These are phyloP conservation scores for Clarias gariepinus DNA, from an alignment of 2,113 vertebrate species.

Conservation along the genomic window DNA sequence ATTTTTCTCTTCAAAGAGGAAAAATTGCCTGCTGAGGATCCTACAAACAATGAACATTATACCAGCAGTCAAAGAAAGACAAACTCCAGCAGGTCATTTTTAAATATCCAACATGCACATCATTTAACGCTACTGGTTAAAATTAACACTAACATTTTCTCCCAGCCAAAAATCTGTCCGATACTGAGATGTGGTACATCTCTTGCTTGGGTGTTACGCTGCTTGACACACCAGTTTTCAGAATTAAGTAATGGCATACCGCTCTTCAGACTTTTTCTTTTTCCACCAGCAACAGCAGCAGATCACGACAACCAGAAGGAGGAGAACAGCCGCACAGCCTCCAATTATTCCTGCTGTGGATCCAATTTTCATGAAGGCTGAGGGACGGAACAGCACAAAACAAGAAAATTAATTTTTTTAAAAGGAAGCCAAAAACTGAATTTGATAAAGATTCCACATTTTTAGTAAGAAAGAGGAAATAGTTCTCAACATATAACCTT, in stretches of 20 bases:
- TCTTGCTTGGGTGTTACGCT: no score
- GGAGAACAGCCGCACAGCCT: not conserved
- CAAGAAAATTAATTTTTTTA: no score
- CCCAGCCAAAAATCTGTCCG: not conserved
- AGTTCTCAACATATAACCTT: not conserved
- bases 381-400: not conserved
- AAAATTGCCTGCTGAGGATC: not conserved
- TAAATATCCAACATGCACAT: not conserved
- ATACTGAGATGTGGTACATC: no score
- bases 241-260: constrained; percentile 52
- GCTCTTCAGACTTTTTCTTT: constrained; percentile 53
- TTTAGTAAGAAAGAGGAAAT: constrained; percentile 11
- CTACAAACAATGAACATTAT: not conserved
- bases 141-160: not conserved
- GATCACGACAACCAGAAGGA: constrained; percentile 55
- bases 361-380: constrained; percentile 65
- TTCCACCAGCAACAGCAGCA: constrained; percentile 64
- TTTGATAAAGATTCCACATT: no score
- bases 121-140: not conserved
- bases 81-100: not conserved
- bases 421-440: no score
- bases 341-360: constrained; percentile 63
- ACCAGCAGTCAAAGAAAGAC: not conserved
- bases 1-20: not conserved
- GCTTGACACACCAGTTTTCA: not conserved